phyloP scores from a whole-genome alignment of 2,888 invertebrate genomes.

The Lacanobia oleracea region DNA sequence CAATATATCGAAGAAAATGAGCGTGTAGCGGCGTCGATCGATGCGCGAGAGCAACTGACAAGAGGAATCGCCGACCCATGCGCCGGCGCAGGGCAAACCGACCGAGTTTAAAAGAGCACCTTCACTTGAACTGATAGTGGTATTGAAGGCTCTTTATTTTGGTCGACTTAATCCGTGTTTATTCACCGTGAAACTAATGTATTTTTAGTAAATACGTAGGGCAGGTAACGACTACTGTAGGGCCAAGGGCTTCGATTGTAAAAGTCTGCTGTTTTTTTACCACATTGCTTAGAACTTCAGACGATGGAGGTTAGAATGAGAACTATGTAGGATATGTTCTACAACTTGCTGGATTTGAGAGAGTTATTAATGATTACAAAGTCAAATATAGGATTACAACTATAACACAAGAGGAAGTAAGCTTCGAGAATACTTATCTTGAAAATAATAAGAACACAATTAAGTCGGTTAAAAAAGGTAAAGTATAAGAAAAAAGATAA shows the following conservation, averaged over 20 bases:
- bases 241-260: conserved; percentile 83
- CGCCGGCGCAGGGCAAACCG: conserved; percentile 83
- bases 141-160: conserved; percentile 51
- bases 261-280: conserved; percentile 61
- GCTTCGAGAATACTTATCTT: neutral
- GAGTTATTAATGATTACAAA: neutral
- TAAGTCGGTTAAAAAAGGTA: neutral
- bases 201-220: conserved; percentile 87
- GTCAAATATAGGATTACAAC: neutral
- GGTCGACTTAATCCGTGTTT: conserved; percentile 76
- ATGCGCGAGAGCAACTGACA: conserved; percentile 87
- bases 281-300: conserved; percentile 37
- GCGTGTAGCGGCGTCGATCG: conserved; percentile 77
- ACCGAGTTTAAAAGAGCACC: conserved; percentile 70
- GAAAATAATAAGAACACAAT: neutral
- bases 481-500: neutral
- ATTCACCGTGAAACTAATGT: conserved; percentile 86
- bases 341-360: neutral
- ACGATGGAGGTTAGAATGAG: conserved; percentile 30
- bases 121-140: conserved; percentile 18
- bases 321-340: conserved; percentile 11
- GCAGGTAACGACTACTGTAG: conserved; percentile 85
- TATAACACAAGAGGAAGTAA: neutral
- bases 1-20: conserved; percentile 71
- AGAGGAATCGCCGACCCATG: conserved; percentile 80